These are phyloP conservation scores for Axinella damicornis DNA, from an alignment of 37 sponge, comb jelly and placozoan genomes.

Conservation along the genomic window DNA sequence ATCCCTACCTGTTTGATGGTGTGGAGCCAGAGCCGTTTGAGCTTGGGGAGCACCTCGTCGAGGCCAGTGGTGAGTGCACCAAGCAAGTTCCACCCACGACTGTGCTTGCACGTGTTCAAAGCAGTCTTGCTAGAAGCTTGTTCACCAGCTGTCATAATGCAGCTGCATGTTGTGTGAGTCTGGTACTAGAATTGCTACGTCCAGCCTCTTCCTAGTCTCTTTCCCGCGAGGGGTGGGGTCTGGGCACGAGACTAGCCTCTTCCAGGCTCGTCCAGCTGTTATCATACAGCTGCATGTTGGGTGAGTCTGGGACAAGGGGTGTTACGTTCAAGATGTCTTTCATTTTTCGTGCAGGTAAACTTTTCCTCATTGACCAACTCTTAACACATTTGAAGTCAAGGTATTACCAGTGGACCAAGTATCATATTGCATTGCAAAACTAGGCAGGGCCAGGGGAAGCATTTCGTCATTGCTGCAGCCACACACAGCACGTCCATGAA, in stretches of 20 bases:
- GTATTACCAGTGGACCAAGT: not conserved
- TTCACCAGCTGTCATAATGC: not conserved
- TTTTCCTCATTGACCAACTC: slow-evolving; percentile 72
- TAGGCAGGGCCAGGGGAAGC: no score
- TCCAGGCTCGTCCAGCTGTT: no score
- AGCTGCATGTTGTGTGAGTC: not conserved
- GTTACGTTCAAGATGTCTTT: not conserved
- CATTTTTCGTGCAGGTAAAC: slow-evolving; percentile 51
- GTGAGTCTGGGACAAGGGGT: not conserved
- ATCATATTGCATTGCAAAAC: no score
- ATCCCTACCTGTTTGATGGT: slow-evolving; percentile 95
- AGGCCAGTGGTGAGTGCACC: slow-evolving; percentile 85
- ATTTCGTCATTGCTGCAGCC: no score
- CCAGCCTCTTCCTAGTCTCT: no score
- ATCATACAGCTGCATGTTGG: no score
- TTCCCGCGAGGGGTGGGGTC: no score
- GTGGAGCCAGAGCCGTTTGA: slow-evolving; percentile 96
- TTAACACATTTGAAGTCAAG: slow-evolving; percentile 61
- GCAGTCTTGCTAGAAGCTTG: not conserved
- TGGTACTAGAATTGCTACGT: not conserved
- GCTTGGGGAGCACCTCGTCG: slow-evolving; percentile 87
- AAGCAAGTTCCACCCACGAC: no score
- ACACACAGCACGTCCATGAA: no score
- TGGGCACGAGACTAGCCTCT: no score
- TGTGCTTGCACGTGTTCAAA: no score